A percentile compares a stretch with the other conserved stretches of the same genome.
These are phyloP conservation scores for Ochotona curzoniae DNA, from an alignment of 2,113 vertebrate species.

Conservation along the genomic window DNA sequence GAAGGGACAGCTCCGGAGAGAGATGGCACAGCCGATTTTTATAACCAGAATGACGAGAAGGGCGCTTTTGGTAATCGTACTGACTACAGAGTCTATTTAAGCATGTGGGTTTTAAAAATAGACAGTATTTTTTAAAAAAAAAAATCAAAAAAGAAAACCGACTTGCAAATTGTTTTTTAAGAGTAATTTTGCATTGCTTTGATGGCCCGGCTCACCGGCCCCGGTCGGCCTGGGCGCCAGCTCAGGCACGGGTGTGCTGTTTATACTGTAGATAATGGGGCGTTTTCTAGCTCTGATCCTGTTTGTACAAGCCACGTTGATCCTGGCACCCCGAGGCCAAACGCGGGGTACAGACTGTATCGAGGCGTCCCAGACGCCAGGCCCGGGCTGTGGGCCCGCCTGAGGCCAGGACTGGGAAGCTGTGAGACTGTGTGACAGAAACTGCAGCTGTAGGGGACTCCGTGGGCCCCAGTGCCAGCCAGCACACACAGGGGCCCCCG, in stretches of 20 bases:
- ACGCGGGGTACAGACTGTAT: background rate
- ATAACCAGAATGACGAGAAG: slow-evolving; percentile 52
- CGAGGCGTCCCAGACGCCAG: background rate
- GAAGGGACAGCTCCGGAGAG: background rate
- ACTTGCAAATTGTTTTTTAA: slow-evolving; percentile 73
- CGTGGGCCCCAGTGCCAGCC: background rate
- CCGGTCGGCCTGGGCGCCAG: slow-evolving; percentile 5
- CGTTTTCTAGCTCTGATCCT: slow-evolving; percentile 46
- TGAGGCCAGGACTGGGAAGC: background rate
- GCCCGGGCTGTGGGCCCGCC: background rate
- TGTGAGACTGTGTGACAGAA: too few species aligned
- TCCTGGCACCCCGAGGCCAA: background rate
- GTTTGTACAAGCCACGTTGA: slow-evolving; percentile 61
- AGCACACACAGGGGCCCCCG: background rate
- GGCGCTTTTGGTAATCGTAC: slow-evolving; percentile 67
- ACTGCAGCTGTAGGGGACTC: background rate
- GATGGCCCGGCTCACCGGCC: slow-evolving; percentile 44
- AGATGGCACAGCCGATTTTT: slow-evolving; percentile 29
- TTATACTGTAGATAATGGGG: background rate
- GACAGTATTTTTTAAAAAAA: slow-evolving; percentile 68
- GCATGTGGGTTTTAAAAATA: slow-evolving; percentile 75
- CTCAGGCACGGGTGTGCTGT: background rate
- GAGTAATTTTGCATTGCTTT: slow-evolving; percentile 76
- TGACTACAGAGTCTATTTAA: slow-evolving; percentile 72
- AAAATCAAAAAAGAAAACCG: slow-evolving; percentile 55